phyloP scores from a whole-genome alignment of 1,140 invertebrate species.

The Drosophila murphyi region DNA sequence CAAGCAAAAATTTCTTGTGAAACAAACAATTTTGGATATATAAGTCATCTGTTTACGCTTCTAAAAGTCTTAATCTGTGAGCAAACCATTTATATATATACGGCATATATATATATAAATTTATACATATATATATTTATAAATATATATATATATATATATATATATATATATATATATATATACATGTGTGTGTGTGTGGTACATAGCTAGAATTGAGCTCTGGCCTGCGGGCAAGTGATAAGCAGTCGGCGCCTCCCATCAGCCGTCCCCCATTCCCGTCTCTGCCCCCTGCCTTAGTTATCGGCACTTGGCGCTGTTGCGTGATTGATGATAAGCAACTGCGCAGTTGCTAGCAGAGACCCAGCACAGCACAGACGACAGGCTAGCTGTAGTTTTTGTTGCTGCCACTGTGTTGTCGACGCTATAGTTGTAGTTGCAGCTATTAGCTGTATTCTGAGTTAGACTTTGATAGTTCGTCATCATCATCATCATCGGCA shows the following conservation, averaged over 20 bases:
- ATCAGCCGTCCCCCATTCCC: background rate
- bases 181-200: background rate
- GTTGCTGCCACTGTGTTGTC: too few relatives aligned
- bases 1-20: too few relatives aligned
- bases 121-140: too few relatives aligned
- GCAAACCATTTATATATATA: too few relatives aligned
- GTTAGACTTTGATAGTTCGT: slow-evolving; percentile 75
- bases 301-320: slow-evolving; percentile 27
- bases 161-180: background rate
- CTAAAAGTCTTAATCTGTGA: too few relatives aligned
- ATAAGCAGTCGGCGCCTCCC: slow-evolving; percentile 10
- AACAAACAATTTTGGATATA: too few relatives aligned
- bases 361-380: background rate
- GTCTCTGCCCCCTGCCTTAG: background rate
- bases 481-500: slow-evolving; percentile 52
- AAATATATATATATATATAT: background rate
- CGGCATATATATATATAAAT: too few relatives aligned
- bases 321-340: slow-evolving; percentile 43
- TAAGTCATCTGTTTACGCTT: too few relatives aligned
- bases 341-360: slow-evolving; percentile 39
- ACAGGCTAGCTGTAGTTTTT: background rate
- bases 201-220: slow-evolving; percentile 14
- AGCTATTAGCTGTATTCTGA: slow-evolving; percentile 1
- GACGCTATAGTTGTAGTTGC: slow-evolving; percentile 2
- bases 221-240: slow-evolving; percentile 6